Base-by-base conservation (phyloP, 2,888 invertebrate genomes). In the Ditula angustiorana region DNA sequence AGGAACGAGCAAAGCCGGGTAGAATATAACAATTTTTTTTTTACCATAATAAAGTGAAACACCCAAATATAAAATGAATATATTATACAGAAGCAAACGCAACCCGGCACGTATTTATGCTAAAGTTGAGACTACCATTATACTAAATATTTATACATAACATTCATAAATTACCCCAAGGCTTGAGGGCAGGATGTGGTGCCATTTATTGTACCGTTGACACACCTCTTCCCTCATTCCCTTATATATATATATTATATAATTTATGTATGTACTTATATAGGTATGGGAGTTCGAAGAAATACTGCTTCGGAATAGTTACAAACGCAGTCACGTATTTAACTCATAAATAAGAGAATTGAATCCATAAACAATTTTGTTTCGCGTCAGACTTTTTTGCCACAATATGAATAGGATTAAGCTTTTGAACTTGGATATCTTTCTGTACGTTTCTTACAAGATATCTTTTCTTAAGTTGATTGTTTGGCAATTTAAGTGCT, bases 261-360 rank as follows among this genome's bases (percentile, higher is more conserved):
- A 64, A 66, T 53, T 53, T 33, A 53, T 53, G 19, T 26, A 55
- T n/a, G n/a, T n/a, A n/a, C n/a, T n/a, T n/a, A n/a, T 11, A 41
- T 41, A 55, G 23, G 35, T 33, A 49, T 58, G 52, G 28, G 46
- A 46, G 57, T 56, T 56, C 56, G 35, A 61, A 66, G 56, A 53
- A 58, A 53, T 61, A 61, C 53, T 11, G 30, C 66, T 28, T 56
- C 44, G 30, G 57, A 47, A 57, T 68, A 47, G 59, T 62, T 56
- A 62, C 44, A 23, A 58, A 66, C 23, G 11, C 65, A 55, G 52
- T 46, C 60, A 64, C 67, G 44, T 67, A 47, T 50, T 65, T 37
- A 59, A 49, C 57, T 59, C 66, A 68, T 68, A 61, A 66, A 68
- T 68, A 68, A 62, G 61, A 61, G 65, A 62, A 66, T 68, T 66